Conservation (phyloP, 2,113 vertebrate genomes). For the Phylloscopus trochiloides region DNA sequence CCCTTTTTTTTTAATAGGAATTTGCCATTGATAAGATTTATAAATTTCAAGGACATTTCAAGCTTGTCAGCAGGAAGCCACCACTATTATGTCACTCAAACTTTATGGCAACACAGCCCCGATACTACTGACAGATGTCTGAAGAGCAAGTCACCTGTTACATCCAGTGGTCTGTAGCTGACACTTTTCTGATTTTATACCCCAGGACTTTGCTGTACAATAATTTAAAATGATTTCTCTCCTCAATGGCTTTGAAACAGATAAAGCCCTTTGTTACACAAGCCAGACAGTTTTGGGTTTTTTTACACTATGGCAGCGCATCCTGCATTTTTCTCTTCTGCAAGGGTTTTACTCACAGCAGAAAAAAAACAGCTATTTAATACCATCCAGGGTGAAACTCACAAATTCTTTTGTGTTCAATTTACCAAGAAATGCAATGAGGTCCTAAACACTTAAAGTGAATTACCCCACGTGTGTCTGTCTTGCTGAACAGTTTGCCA, state of each 20-base stretch:
- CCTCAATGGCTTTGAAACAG: neutral
- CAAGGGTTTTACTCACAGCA: neutral
- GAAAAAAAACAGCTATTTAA: neutral
- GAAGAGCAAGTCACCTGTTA: neutral
- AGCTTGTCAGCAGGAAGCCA: neutral
- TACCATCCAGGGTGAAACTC: neutral
- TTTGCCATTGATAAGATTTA: neutral
- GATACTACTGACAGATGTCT: neutral
- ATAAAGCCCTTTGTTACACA: constrained; percentile 15
- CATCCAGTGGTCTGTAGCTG: neutral
- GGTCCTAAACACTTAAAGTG: neutral
- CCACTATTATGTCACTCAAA: neutral
- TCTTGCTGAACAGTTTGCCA: neutral
- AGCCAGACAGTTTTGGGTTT: constrained; percentile 27
- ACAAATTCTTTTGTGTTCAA: neutral
- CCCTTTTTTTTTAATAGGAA: neutral
- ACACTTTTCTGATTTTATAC: neutral
- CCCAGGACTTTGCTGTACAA: neutral
- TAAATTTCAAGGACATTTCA: neutral
- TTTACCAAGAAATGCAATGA: neutral
- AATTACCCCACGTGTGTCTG: neutral
- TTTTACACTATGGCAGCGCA: neutral
- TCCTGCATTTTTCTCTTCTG: constrained; percentile 5
- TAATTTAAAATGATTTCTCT: neutral
- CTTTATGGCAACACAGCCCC: neutral